Percentiles rank a stretch among this genome's conserved stretches.
phyloP scores from a whole-genome alignment of 1,140 invertebrate genomes.

The Campoletis sonorensis region DNA sequence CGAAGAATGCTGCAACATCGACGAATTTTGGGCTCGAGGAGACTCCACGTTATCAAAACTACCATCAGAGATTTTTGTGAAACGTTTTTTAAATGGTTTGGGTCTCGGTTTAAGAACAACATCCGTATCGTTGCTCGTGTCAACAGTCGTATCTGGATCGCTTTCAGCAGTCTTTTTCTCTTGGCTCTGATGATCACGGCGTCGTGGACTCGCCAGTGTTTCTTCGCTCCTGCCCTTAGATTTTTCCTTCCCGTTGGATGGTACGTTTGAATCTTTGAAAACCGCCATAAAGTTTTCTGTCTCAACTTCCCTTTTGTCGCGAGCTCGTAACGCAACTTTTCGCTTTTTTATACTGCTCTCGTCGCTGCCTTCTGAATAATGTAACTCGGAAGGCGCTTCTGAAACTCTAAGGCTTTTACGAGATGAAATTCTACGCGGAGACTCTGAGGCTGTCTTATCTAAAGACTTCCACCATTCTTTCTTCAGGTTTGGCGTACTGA shows the following conservation, averaged over 20 bases:
- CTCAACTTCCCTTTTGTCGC: neutral
- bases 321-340: neutral
- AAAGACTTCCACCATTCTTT: neutral
- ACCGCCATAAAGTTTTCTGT: conserved; percentile 23
- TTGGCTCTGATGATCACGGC: neutral
- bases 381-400: neutral
- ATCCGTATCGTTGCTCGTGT: conserved; percentile 22
- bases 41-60: neutral
- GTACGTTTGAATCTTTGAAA: neutral
- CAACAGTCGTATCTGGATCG: neutral
- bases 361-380: neutral
- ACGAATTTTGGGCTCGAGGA: neutral
- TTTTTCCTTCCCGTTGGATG: neutral
- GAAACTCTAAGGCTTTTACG: neutral
- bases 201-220: neutral
- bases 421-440: neutral
- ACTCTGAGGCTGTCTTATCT: neutral
- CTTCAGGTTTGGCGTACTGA: neutral
- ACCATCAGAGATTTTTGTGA: neutral
- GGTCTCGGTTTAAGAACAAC: conserved; percentile 18
- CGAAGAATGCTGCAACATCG: neutral
- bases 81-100: conserved; percentile 5
- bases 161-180: neutral
- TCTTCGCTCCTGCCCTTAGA: neutral
- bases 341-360: conserved; percentile 27